Conservation (phyloP, 2,113 vertebrate species). For the Chamaetylas fuelleborni region DNA sequence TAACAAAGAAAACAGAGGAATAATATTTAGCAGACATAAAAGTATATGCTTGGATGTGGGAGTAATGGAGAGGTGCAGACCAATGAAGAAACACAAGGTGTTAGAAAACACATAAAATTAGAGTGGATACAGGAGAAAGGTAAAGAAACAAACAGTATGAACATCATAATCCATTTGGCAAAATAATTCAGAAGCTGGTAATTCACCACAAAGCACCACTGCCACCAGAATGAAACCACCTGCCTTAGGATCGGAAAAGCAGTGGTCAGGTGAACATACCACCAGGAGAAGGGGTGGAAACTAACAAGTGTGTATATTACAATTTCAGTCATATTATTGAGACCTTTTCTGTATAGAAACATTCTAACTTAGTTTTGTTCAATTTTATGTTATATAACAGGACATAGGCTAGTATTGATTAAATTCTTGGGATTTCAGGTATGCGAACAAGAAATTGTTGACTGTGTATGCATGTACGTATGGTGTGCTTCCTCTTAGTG, state of each 20-base stretch:
- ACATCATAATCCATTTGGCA: neutral
- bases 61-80: neutral
- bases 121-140: neutral
- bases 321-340: neutral
- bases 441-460: neutral
- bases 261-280: neutral
- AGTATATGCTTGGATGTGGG: fast-evolving
- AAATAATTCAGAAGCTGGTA: neutral
- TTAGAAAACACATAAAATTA: neutral
- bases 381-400: neutral
- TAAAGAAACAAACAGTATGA: neutral
- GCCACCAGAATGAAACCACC: neutral
- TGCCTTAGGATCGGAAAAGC: neutral
- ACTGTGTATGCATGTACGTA: neutral
- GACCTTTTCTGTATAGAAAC: neutral
- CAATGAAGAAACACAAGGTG: neutral
- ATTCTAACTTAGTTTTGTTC: neutral
- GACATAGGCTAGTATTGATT: neutral
- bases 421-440: neutral
- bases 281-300: neutral
- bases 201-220: neutral
- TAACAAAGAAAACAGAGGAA: neutral
- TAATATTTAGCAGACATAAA: neutral
- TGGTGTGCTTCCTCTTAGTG: neutral
- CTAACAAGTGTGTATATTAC: neutral